These are phyloP conservation scores for Cephus nigrinus DNA, from an alignment of 2,888 invertebrate genomes.

Conservation along the genomic window DNA sequence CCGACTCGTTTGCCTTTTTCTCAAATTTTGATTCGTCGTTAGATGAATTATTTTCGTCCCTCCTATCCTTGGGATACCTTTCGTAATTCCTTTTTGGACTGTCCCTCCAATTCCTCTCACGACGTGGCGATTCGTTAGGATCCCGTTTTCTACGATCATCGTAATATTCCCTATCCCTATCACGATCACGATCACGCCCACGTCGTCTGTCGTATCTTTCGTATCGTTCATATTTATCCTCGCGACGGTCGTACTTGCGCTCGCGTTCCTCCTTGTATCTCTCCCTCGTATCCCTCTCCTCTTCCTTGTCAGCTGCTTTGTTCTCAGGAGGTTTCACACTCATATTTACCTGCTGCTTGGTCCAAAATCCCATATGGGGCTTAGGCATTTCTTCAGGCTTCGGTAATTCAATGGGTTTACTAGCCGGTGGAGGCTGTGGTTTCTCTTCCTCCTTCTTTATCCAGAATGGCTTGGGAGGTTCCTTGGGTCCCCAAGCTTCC, in stretches of 20 bases:
- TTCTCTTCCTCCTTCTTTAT: conserved; percentile 52
- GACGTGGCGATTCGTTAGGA: conserved; percentile 57
- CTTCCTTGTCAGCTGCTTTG: conserved; percentile 61
- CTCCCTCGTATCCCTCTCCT: conserved; percentile 57
- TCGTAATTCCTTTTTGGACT: conserved; percentile 48
- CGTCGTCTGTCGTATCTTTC: conserved; percentile 55
- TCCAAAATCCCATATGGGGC: conserved; percentile 65
- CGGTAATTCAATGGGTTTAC: conserved; percentile 43
- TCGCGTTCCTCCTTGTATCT: conserved; percentile 47
- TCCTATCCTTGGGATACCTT: conserved; percentile 40
- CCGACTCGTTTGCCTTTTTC: conserved; percentile 56
- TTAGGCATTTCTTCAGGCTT: conserved; percentile 63
- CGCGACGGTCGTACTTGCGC: conserved; percentile 52
- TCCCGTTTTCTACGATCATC: conserved; percentile 58
- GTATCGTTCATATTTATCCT: conserved; percentile 56
- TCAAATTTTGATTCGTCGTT: conserved; percentile 61
- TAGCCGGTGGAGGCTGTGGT: conserved; percentile 20
- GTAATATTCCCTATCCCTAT: conserved; percentile 53
- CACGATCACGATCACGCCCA: conserved; percentile 35
- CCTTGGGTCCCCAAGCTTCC: conserved; percentile 57
- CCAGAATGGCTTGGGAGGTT: conserved; percentile 55
- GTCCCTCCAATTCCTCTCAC: conserved; percentile 58
- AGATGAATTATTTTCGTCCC: conserved; percentile 50
- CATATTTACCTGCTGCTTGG: conserved; percentile 63
- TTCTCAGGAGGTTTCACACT: conserved; percentile 56